Evolutionary conservation across 1,140 invertebrate species (phyloP), one percentile per base, ranked within the genome.

Genomic region (Cydia fagiglandana): DNA sequence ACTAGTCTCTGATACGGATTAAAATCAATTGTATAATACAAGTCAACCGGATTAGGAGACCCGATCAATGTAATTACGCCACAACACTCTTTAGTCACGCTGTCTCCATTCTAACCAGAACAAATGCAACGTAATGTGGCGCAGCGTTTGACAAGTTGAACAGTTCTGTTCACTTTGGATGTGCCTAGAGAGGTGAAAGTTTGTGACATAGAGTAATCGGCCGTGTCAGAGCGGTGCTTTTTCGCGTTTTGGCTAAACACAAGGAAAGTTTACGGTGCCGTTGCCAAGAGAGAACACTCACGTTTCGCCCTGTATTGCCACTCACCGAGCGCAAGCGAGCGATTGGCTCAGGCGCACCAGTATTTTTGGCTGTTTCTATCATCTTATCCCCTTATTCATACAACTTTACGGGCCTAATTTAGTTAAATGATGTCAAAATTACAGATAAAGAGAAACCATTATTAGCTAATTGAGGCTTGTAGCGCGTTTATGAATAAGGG

Each of bases 181-280:
- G 66, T 38, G 83, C 79, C 79, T 80, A 82, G 81, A 79, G 78
- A 81, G 81, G 88, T 88, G 86, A 89, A 89, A 89, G 88, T 88
- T 85, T 81, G 81, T 83, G 86, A 88, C 86, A 82, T 76, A 85
- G 78, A 85, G 76, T 84, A 84, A 88, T 89, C 78, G 83, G 15
- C 78, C 77, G 74, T 80, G 82, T 86, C 82, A 86, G 82, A 76
- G 77, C 61, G 64, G 70, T 66, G 73, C 73, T 77, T 82, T 79
- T 81, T 76, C 75, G 73, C 73, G 68, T 80, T 80, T 77, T 80
- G 73, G 77, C 77, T 76, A 76, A 75, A 76, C 79, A 79, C 34
- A 38, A 38, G n/a, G 66, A 70, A 70, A 70, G 66, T 70, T 70
- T 45, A 80, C 66, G 79, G 75, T 68, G 53, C 24, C 74, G 66